Evolutionary conservation across 2,888 invertebrate species (phyloP).

Genomic region (Brachypterus glaber): DNA sequence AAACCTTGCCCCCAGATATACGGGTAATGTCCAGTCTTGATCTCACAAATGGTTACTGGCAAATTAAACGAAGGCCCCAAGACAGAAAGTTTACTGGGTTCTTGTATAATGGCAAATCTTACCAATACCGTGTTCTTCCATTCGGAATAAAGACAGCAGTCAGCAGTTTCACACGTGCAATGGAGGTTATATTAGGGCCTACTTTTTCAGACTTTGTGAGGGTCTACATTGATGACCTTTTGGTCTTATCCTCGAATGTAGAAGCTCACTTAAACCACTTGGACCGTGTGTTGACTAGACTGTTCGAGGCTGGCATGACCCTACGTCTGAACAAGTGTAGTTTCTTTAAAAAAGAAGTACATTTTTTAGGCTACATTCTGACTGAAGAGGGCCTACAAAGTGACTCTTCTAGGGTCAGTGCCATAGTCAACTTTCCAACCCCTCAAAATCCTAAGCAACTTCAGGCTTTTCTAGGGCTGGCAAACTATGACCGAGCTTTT

Average conservation of each 20-base stretch:
- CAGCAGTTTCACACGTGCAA: slow-evolving; percentile 14
- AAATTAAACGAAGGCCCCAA: slow-evolving; percentile 16
- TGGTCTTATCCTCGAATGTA: slow-evolving; percentile 16
- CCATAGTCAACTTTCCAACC: slow-evolving; percentile 17
- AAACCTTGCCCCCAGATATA: too few species aligned
- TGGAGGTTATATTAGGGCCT: slow-evolving; percentile 16
- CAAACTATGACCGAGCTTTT: too few species aligned
- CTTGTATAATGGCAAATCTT: slow-evolving; percentile 16
- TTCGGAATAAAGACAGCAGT: slow-evolving; percentile 18
- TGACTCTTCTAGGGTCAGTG: slow-evolving; percentile 17
- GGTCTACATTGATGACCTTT: slow-evolving; percentile 17
- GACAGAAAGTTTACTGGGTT: slow-evolving; percentile 23
- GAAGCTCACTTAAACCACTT: slow-evolving; percentile 17
- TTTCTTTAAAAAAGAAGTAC: slow-evolving; percentile 16
- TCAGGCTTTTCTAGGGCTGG: too few species aligned
- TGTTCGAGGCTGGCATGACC: slow-evolving; percentile 17
- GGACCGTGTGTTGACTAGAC: slow-evolving; percentile 11
- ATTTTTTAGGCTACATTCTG: slow-evolving; percentile 22
- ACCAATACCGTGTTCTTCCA: slow-evolving; percentile 18
- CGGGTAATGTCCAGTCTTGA: slow-evolving; percentile 19
- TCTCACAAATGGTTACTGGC: slow-evolving; percentile 24
- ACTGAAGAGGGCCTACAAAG: slow-evolving; percentile 16
- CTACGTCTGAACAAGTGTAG: slow-evolving; percentile 19
- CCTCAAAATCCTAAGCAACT: too few species aligned
- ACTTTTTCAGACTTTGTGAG: slow-evolving; percentile 15